Evolutionary conservation across 2,888 invertebrate genomes (phyloP), one percentile per base, ranked within the genome.

Genomic region (Fabriciana adippe): DNA sequence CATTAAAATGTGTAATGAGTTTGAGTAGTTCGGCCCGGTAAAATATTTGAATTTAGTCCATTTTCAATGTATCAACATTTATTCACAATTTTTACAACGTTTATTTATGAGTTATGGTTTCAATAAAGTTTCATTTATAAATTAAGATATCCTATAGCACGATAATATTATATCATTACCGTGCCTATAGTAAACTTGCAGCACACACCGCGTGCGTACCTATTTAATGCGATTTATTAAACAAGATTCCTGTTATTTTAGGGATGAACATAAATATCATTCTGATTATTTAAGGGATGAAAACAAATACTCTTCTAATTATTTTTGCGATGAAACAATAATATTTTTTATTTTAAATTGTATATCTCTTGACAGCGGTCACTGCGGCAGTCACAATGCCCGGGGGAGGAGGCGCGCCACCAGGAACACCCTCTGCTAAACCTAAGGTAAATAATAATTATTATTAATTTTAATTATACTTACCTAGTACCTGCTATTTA

Each of bases 371-470:
- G 77, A 16, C 77, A 90, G 90, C 90, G 75, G 88, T 90, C 74
- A 88, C 89, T 68, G 88, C 91, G 74, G 90, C 85, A 18, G 89
- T 91, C 82, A 87, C 89, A 18, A 95, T 96, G 96, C 96, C 95
- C 75, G 96, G 95, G 80, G 96, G 96, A 82, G 95, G 96, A 76
- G 96, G 95, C 77, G 94, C 94, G 76, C 94, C 95, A 78, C 96
- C 97, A 76, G 96, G 97, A 76, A 97, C 97, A 66, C 97, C 97
- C 73, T 96, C 96, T 76, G 94, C 96, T 74, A 97, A 97, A 91
- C 94, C 95, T 79, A 97, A 97, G 94, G 96, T 96, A 87, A 60
- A 2, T 0, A 21, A 48, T 51, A 31, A 26, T 31, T 21, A 14
- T 54, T 45, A 31, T 45, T 14, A 11, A 35, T 57, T 62, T 62